Percentiles rank a stretch among this genome's conserved stretches.
phyloP scores from a whole-genome alignment of 2,888 invertebrate genomes.

The Zygogramma bicolorata region DNA sequence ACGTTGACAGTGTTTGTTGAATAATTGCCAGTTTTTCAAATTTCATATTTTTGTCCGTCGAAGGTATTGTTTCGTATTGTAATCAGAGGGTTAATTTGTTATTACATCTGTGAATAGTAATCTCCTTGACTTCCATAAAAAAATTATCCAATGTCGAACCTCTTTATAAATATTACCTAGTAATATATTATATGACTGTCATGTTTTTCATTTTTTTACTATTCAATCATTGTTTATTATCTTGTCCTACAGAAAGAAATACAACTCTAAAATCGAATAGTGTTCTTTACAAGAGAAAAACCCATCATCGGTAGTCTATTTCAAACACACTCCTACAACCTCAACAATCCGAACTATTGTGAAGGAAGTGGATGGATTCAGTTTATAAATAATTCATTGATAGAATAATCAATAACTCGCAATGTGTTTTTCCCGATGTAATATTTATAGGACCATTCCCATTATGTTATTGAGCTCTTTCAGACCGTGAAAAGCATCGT shows the following conservation, averaged over 20 bases:
- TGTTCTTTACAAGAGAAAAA: neutral
- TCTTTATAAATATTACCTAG: too few relatives aligned
- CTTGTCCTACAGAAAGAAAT: too few relatives aligned
- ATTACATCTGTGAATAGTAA: too few relatives aligned
- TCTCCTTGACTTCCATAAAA: too few relatives aligned
- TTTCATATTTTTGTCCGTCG: neutral
- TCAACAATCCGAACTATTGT: neutral
- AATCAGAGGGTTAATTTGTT: too few relatives aligned
- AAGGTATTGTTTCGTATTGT: too few relatives aligned
- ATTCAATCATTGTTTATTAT: too few relatives aligned
- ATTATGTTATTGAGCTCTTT: neutral
- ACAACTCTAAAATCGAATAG: too few relatives aligned
- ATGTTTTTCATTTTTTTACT: too few relatives aligned
- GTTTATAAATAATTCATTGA: conserved; percentile 2
- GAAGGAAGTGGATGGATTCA: neutral
- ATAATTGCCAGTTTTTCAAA: too few relatives aligned
- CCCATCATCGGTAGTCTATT: neutral
- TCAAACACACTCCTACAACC: neutral
- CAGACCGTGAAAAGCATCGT: neutral
- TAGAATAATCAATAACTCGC: conserved; percentile 3
- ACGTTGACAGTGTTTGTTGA: neutral
- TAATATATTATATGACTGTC: too few relatives aligned
- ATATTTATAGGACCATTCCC: neutral
- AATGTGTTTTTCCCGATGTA: neutral
- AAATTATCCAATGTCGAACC: too few relatives aligned